phyloP scores from a whole-genome alignment of 2,888 invertebrate genomes.

The Antheraea assamensis region DNA sequence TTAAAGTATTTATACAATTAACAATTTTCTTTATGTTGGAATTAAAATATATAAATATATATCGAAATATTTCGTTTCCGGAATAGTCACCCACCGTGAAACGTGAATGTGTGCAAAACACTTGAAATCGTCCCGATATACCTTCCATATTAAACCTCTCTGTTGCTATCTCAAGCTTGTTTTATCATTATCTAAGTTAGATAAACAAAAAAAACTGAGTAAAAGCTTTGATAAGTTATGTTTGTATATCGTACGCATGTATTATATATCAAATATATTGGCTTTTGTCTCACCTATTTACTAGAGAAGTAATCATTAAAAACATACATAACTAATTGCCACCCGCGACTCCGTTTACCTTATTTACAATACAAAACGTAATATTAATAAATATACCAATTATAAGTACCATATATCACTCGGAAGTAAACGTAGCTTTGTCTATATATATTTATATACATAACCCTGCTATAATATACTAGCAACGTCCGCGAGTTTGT shows the following conservation, averaged over 20 bases:
- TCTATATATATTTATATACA: too few species aligned
- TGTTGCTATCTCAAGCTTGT: slow-evolving; percentile 75
- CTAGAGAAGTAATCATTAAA: not conserved
- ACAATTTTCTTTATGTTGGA: too few species aligned
- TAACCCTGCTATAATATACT: too few species aligned
- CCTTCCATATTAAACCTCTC: slow-evolving; percentile 71
- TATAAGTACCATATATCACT: too few species aligned
- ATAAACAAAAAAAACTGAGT: slow-evolving; percentile 64
- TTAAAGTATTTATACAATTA: too few species aligned
- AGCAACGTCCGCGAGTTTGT: too few species aligned
- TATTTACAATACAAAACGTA: too few species aligned
- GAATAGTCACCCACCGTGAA: slow-evolving; percentile 39
- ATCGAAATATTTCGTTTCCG: slow-evolving; percentile 21
- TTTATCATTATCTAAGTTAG: slow-evolving; percentile 68
- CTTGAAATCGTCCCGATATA: slow-evolving; percentile 61
- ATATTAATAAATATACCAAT: too few species aligned
- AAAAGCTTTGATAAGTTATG: slow-evolving; percentile 68
- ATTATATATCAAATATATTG: slow-evolving; percentile 6
- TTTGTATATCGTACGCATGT: slow-evolving; percentile 13
- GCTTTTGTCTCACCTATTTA: not conserved
- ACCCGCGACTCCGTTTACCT: too few species aligned
- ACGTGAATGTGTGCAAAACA: slow-evolving; percentile 60
- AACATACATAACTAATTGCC: too few species aligned
- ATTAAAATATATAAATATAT: too few species aligned
- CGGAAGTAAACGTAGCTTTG: too few species aligned